Conservation (phyloP, 2,888 invertebrate species). For the Peribatodes rhomboidaria region DNA sequence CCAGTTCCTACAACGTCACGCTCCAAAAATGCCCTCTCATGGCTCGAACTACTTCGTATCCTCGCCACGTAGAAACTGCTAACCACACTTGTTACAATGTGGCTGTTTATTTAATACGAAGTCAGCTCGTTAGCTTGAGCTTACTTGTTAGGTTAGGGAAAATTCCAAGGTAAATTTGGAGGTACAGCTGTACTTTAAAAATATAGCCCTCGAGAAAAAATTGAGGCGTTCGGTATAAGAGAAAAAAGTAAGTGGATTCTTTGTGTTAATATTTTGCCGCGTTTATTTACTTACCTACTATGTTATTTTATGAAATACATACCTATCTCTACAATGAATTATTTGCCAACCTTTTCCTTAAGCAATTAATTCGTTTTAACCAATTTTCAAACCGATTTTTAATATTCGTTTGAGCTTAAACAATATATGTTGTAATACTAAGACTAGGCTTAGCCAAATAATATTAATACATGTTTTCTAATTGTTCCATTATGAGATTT, state of each 20-base stretch:
- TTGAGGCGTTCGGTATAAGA: neutral
- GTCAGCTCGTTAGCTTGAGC: slow-evolving; percentile 37
- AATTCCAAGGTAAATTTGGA: slow-evolving; percentile 5
- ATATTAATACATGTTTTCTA: too few species aligned
- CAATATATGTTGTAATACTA: too few species aligned
- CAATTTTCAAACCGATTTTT: too few species aligned
- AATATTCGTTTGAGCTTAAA: too few species aligned
- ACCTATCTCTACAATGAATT: too few species aligned
- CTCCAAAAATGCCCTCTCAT: slow-evolving; percentile 20
- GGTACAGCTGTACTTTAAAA: neutral
- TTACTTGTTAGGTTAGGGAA: slow-evolving; percentile 18
- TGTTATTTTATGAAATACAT: too few species aligned
- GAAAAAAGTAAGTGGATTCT: neutral
- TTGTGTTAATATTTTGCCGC: too few species aligned
- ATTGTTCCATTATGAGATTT: too few species aligned
- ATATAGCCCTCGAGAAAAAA: neutral
- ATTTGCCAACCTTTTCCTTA: too few species aligned
- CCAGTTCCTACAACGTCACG: slow-evolving; percentile 7
- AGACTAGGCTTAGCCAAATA: too few species aligned
- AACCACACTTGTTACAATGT: slow-evolving; percentile 28
- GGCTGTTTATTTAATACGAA: slow-evolving; percentile 35
- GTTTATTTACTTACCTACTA: too few species aligned
- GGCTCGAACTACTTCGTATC: slow-evolving; percentile 27
- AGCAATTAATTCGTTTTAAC: too few species aligned
- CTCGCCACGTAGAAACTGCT: slow-evolving; percentile 24